Evolutionary conservation across 2,888 invertebrate species (phyloP), one percentile per base, ranked within the genome.

Genomic region (Cyrtodaria siliqua): DNA sequence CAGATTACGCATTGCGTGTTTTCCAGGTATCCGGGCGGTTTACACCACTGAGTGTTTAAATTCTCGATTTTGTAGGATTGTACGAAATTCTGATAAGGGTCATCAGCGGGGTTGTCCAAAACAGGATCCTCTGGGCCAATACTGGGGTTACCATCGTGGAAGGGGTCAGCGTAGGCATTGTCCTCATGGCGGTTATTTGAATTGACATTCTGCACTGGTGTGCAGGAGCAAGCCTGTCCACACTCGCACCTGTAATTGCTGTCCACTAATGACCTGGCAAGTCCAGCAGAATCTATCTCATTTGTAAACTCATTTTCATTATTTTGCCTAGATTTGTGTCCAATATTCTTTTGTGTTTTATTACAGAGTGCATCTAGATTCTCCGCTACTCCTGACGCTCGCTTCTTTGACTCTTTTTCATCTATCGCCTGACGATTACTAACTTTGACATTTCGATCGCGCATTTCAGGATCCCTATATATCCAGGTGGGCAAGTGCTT

Each of bases 1-100:
- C 94, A 94, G 50, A 94, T 94, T 56, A 94, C 94, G 90, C 94
- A 94, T 66, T 94, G 93, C 29, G 86, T 86, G 27, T 89, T 87
- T 20, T 90, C 88, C 24, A 93, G 79, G 86, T 92, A 93, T 2
- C 92, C 93, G 9, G 71, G 64, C 12, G 93, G 93, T 56, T 86
- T 73, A 20, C 18, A 18, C 14, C 29, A 9, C 2, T 42, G 56
- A 14, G 27, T 47, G 29, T 77, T 74, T 18, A 63, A 23, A 50
- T 62, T 64, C 38, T 67, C 66, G 14, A 64, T 23, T 26, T 44
- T 52, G 18, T 64, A 67, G 3, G 55, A 16, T 44, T 55, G 29
- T 2, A 40, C 18, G 27, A 57, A 55, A 12, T 69, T 64, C 14
- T 60, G 47, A 53, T 64, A 78, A 12, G 69, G 64, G 9, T 60